Base-by-base conservation (phyloP, 2,888 invertebrate species). In the Drosophila testacea region DNA sequence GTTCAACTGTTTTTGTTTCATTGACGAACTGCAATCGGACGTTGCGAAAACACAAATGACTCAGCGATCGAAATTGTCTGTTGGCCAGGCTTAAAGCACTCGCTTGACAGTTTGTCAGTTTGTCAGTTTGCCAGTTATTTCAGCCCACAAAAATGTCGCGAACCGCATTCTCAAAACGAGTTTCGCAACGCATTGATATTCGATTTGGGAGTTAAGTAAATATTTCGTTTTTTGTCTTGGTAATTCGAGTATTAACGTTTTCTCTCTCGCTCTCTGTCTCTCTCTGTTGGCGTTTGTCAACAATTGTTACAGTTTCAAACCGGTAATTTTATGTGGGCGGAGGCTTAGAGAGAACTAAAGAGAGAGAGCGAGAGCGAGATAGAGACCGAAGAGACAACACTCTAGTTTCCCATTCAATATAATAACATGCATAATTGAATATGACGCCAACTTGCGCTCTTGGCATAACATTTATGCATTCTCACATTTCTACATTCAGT, bases 1-100 rank as follows among this genome's bases (percentile, higher is more conserved):
- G 46, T 27, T 30, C 16, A 47, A 41, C 46, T 62, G 61, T 62
- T 75, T 61, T 42, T 59, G 57, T 61, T 59, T n/a, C 34, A 65
- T 67, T 61, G 62, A 64, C 50, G 39, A 60, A 70, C 79, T 72
- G 73, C 69, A 83, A 34, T 69, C 61, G 62, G 55, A 50, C 68
- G 73, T 69, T 77, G 85, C 82, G 60, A 79, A 81, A 79, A 74
- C 66, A 36, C 67, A 65, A 87, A 79, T 88, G 88, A 83, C 73
- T 83, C 88, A 81, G 54, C 13, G 6, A 30, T 1, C 7, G 41
- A 41, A 30, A 56, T 30, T 11, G 56, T 41, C 27, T 38, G 50
- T 34, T 46, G 13, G 63, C 72, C 66, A 64, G 63, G 70, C 71
- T 79, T 68, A 22, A 59, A 69, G 41, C 54, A 22, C 16, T 30